A percentile compares a stretch with the other conserved stretches of the same genome.
These are phyloP conservation scores for Drosophila subobscura DNA, from an alignment of 1,140 invertebrate genomes.

Conservation along the genomic window DNA sequence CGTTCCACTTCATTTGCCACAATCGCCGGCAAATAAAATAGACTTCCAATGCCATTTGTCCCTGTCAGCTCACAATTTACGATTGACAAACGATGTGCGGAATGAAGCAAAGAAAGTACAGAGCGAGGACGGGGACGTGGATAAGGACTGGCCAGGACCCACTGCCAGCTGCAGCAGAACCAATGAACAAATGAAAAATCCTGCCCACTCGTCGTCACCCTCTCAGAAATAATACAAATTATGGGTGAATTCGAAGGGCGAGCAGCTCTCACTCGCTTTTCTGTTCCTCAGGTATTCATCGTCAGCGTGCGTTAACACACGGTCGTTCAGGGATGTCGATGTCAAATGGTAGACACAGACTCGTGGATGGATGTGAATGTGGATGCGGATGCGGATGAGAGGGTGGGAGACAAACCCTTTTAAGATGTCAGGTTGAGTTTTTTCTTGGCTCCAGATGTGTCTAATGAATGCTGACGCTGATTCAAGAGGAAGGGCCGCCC, in stretches of 20 bases:
- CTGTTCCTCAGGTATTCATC: constrained; percentile 14
- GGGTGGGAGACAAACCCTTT: constrained; percentile 57
- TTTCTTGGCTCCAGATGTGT: constrained; percentile 30
- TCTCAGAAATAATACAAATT: constrained; percentile 63
- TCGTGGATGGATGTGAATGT: constrained; percentile 22
- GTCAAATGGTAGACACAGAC: not conserved
- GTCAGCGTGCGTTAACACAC: constrained; percentile 24
- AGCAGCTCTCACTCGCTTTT: not conserved
- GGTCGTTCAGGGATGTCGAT: constrained; percentile 5
- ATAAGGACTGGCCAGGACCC: no score
- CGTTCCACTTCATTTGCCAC: constrained; percentile 68
- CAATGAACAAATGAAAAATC: constrained; percentile 34
- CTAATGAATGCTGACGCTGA: constrained; percentile 72
- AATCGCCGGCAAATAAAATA: constrained; percentile 65
- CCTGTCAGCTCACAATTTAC: constrained; percentile 70
- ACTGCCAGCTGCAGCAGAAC: constrained; percentile 11
- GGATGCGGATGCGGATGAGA: constrained; percentile 4
- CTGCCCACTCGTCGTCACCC: constrained; percentile 21
- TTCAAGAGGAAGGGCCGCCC: constrained; percentile 15
- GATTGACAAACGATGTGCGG: constrained; percentile 69
- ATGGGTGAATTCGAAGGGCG: constrained; percentile 33
- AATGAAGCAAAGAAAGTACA: constrained; percentile 24
- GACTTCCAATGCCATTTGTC: constrained; percentile 74
- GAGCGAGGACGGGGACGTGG: no score
- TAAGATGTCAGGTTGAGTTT: constrained; percentile 72